Conservation (phyloP, 2,888 invertebrate genomes). For the Tyria jacobaeae region DNA sequence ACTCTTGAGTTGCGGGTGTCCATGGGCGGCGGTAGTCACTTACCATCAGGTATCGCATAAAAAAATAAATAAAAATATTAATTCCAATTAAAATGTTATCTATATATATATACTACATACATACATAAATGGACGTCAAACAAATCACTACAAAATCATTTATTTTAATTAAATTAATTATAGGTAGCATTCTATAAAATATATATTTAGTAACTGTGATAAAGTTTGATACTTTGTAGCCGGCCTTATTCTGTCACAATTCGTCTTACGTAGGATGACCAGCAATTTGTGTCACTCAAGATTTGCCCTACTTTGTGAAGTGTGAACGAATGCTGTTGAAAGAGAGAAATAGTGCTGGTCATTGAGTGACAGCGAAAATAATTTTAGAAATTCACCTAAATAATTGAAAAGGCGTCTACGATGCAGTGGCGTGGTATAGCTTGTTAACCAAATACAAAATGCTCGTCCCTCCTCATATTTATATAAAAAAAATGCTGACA, state of each 20-base stretch:
- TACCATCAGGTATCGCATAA: too few species aligned
- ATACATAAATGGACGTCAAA: too few species aligned
- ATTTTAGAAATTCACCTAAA: not conserved
- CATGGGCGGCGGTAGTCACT: too few species aligned
- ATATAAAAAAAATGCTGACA: too few species aligned
- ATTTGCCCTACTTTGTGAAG: constrained; percentile 13
- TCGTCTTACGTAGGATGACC: constrained; percentile 11
- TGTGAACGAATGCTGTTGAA: constrained; percentile 12
- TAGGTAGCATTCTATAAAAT: constrained; percentile 5
- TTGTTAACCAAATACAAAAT: not conserved
- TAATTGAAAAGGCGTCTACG: not conserved
- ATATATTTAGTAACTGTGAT: constrained; percentile 19
- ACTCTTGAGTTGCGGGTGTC: too few species aligned
- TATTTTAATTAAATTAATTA: too few species aligned
- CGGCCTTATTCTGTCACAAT: constrained; percentile 10
- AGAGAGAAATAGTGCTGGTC: constrained; percentile 7
- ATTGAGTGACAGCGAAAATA: constrained; percentile 6
- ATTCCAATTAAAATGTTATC: too few species aligned
- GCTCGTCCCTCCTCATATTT: too few species aligned
- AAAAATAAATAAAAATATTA: too few species aligned
- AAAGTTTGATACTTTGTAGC: constrained; percentile 21
- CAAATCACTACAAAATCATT: too few species aligned
- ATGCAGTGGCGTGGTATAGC: constrained; percentile 1
- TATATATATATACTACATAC: too few species aligned
- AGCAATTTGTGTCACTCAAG: constrained; percentile 14